Conservation (phyloP, 2,113 vertebrate species). For the Chloropsis cyanopogon region DNA sequence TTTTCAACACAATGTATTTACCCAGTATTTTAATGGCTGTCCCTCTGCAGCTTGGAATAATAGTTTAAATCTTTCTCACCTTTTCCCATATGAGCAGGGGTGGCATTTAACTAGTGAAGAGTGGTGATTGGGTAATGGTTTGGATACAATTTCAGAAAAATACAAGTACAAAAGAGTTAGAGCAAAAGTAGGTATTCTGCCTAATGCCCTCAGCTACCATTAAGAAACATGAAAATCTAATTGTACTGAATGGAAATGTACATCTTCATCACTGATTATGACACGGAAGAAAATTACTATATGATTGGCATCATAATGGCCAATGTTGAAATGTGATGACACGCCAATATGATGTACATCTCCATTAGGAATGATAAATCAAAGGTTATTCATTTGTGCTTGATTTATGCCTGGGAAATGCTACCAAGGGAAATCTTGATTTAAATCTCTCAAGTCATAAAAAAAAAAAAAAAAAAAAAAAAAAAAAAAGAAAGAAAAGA, state of each 20-base stretch:
- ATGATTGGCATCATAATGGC: slow-evolving; percentile 71
- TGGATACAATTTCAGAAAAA: slow-evolving; percentile 31
- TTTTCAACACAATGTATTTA: not conserved
- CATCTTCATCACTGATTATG: slow-evolving; percentile 65
- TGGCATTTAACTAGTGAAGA: not conserved
- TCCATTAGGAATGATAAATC: slow-evolving; percentile 73
- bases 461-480: not conserved
- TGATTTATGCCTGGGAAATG: slow-evolving; percentile 68
- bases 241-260: slow-evolving; percentile 60
- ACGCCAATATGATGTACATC: slow-evolving; percentile 69
- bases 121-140: slow-evolving; percentile 17
- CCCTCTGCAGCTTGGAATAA: not conserved
- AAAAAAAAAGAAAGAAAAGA: not conserved
- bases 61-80: not conserved
- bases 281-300: slow-evolving; percentile 59
- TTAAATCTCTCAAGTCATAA: slow-evolving; percentile 11
- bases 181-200: slow-evolving; percentile 34
- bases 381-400: slow-evolving; percentile 71
- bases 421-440: slow-evolving; percentile 63
- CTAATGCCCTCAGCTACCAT: slow-evolving; percentile 52
- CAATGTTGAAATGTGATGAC: slow-evolving; percentile 69
- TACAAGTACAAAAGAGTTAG: slow-evolving; percentile 9
- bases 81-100: not conserved
- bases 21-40: not conserved
- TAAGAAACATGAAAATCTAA: slow-evolving; percentile 65